Percentiles rank a stretch among this genome's conserved stretches.
These are phyloP conservation scores for Pteromalus puparum DNA, from an alignment of 1,140 invertebrate genomes.

Conservation along the genomic window DNA sequence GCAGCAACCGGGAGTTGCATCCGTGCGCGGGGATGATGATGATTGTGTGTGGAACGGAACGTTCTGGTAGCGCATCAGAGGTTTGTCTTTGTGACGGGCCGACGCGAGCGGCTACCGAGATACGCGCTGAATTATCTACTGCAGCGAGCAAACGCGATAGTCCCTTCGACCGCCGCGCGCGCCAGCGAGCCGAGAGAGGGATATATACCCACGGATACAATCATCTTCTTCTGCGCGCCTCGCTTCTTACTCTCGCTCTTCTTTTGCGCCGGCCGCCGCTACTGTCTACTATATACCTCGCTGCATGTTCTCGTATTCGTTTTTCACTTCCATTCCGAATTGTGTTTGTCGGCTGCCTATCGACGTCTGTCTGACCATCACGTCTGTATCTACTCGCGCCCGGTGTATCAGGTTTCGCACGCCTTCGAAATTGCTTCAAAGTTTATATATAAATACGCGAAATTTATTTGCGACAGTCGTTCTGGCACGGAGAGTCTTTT, in stretches of 20 bases:
- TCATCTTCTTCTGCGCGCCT: slow-evolving; percentile 55
- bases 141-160: slow-evolving; percentile 58
- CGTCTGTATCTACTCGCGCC: background rate
- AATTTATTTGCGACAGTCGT: background rate
- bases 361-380: background rate
- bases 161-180: slow-evolving; percentile 61
- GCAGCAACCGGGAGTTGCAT: slow-evolving; percentile 50
- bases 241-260: slow-evolving; percentile 47
- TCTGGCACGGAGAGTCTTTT: too few relatives aligned
- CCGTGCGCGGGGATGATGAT: slow-evolving; percentile 60
- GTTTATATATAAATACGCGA: background rate
- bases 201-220: slow-evolving; percentile 64
- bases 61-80: slow-evolving; percentile 68
- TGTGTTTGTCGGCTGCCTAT: background rate
- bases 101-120: slow-evolving; percentile 71
- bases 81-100: slow-evolving; percentile 74
- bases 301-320: background rate
- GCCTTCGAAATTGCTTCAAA: background rate
- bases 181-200: slow-evolving; percentile 30
- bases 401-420: background rate
- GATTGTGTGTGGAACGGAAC: slow-evolving; percentile 70
- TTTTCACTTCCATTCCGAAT: background rate
- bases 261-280: background rate
- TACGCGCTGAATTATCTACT: slow-evolving; percentile 74
- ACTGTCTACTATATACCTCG: background rate